phyloP scores from a whole-genome alignment of 2,888 invertebrate genomes.

The Clusia tigrina region DNA sequence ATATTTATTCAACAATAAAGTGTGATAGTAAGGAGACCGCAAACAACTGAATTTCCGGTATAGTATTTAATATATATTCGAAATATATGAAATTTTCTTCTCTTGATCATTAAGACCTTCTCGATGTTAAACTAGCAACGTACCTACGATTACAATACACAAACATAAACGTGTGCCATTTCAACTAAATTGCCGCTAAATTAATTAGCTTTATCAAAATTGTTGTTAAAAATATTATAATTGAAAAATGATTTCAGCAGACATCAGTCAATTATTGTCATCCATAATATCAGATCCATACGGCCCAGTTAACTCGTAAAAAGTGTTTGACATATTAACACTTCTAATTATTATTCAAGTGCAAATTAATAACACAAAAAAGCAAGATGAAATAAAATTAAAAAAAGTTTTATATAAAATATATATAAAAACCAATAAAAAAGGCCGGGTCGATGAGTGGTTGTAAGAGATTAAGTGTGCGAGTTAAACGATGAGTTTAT shows the following conservation, averaged over 20 bases:
- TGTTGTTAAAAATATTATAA: too few relatives aligned
- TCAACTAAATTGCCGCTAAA: constrained; percentile 9
- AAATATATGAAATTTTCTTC: too few relatives aligned
- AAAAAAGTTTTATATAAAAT: not conserved
- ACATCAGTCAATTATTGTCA: not conserved
- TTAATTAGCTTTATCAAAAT: not conserved
- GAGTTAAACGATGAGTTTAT: too few relatives aligned
- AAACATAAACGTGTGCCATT: not conserved
- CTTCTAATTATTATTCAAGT: constrained; percentile 47
- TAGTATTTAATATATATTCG: too few relatives aligned
- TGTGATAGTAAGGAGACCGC: too few relatives aligned
- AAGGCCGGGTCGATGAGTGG: too few relatives aligned
- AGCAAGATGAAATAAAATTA: not conserved
- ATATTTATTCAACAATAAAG: too few relatives aligned
- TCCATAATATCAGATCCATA: not conserved
- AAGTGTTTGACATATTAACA: constrained; percentile 29
- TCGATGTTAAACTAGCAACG: not conserved
- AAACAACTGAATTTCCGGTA: too few relatives aligned
- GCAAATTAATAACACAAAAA: constrained; percentile 36
- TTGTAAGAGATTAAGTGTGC: too few relatives aligned
- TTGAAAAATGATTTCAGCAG: too few relatives aligned
- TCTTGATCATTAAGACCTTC: not conserved
- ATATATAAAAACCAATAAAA: not conserved
- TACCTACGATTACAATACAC: not conserved
- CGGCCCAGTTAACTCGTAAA: not conserved